Evolutionary conservation across 1,140 invertebrate species (phyloP), one percentile per base, ranked within the genome.

Genomic region (Drosophila bocqueti): DNA sequence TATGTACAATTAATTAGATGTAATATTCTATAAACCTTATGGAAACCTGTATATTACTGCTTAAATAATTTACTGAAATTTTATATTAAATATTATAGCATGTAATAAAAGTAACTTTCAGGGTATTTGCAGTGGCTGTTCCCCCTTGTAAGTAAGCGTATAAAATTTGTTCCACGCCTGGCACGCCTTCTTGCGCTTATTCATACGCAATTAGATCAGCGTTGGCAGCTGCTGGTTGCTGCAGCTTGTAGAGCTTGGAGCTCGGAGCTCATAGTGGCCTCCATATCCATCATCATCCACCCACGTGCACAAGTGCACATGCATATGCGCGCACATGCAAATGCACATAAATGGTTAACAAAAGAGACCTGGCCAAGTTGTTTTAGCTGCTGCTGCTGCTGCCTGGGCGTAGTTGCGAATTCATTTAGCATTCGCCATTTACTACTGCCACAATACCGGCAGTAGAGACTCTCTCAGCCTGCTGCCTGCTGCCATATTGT

Each of bases 121-220:
- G 65, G 43, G 64, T 69, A 72, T 58, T 73, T 61, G 2, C 29
- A 36, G 18, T 11, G 36, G 8, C 21, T 21, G 11, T 26, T 55
- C 3, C 54, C 3, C 52, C 16, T 40, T n/a, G 26, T 9, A 43
- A 64, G 21, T 64, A 69, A 18, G 16, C 18, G 4, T n/a, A 50
- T 24, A 4, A 46, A 45, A 73, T 73, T 45, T 61, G 54, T 73
- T 72, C 67, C 67, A 72, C 21, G n/a, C 54, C 54, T 38, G 38
- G 45, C 69, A 54, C 54, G 15, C 67, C 67, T 36, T 60, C 49
- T 26, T 60, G 74, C 46, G 76, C 77, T 72, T 74, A 84, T 84
- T 68, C 77, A 83, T 83, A 83, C 73, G 61, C 81, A 83, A 80
- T 83, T 83, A 79, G 77, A 83, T 79, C 81, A 83, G 77, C 75